Conservation (phyloP, 2,888 invertebrate genomes). For the Drosophila mercatorum region DNA sequence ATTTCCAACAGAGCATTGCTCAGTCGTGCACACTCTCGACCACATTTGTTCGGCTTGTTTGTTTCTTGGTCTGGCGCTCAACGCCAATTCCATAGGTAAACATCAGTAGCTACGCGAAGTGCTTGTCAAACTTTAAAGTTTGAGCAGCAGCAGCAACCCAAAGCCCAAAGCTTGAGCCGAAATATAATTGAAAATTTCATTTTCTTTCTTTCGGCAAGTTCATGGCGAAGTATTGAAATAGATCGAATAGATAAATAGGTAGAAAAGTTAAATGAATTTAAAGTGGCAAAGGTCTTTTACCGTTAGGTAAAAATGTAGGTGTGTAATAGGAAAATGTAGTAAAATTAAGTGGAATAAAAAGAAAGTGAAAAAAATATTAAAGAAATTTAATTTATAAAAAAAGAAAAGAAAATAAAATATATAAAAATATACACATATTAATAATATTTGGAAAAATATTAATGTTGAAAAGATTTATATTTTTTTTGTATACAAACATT, state of each 20-base stretch:
- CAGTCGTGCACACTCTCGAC: neutral
- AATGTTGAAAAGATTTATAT: no score
- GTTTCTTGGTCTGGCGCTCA: slow-evolving; percentile 25
- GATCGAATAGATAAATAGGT: slow-evolving; percentile 1
- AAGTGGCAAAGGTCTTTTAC: neutral
- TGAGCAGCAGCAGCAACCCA: slow-evolving; percentile 34
- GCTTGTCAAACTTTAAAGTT: slow-evolving; percentile 68
- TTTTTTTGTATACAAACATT: no score
- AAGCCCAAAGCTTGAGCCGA: slow-evolving; percentile 29
- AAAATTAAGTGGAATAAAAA: no score
- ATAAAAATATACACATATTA: no score
- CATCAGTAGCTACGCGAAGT: slow-evolving; percentile 54
- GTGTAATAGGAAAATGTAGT: no score
- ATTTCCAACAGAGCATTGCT: neutral
- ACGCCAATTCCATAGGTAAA: slow-evolving; percentile 77
- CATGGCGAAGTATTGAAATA: slow-evolving; percentile 1
- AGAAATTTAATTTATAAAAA: no score
- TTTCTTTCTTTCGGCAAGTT: slow-evolving; percentile 4
- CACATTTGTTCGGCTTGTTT: slow-evolving; percentile 19
- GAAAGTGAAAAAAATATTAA: no score
- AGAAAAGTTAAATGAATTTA: neutral
- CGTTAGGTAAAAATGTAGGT: no score
- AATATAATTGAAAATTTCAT: slow-evolving; percentile 46
- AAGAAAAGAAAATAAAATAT: no score
- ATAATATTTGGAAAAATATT: no score